Evolutionary conservation across 2,113 vertebrate genomes (phyloP), one percentile per base, ranked within the genome.

Genomic region (Electrona antarctica): DNA sequence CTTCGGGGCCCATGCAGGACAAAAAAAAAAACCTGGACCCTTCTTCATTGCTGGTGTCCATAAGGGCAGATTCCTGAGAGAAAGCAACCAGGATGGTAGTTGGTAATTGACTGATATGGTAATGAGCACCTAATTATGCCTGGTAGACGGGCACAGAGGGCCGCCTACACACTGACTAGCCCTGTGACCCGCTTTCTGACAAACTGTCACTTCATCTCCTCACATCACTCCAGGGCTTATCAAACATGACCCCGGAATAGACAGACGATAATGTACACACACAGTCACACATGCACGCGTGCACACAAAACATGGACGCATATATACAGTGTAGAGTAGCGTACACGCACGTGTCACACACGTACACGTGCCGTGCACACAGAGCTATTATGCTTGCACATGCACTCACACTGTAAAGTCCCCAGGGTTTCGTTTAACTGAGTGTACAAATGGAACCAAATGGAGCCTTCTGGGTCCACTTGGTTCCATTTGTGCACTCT

Each of bases 121-220:
- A 93, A 94, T 93, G 91, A 93, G 88, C 66, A 73, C 88, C 86
- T 92, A 91, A 93, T 93, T 93, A 92, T 91, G 91, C 81, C 88
- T 82, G 8, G 79, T 83, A 71, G 83, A 85, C 14, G 64, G 82
- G 76, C 72, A 61, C 68, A 56, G 79, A 82, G 85, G 84, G 80
- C 77, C 68, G 81, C 87, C 88, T 86, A 87, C 85, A 74, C 87
- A 72, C 73, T 83, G 81, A 83, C 80, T 84, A 86, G 21, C 82
- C 89, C 88, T 77, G 64, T 93, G 91, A 93, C 92, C 92, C 54
- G 89, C 85, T 92, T 94, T 90, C 74, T 93, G 90, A 93, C 92
- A 93, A 91, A 87, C 92, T 93, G 91, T 92, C 92, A 91, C 83
- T 86, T 92, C 79, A 78, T 89, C 85, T 88, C 84, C 74, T 82